These are phyloP conservation scores for Drosophila tropicalis DNA, from an alignment of 1,140 invertebrate species.

Conservation along the genomic window DNA sequence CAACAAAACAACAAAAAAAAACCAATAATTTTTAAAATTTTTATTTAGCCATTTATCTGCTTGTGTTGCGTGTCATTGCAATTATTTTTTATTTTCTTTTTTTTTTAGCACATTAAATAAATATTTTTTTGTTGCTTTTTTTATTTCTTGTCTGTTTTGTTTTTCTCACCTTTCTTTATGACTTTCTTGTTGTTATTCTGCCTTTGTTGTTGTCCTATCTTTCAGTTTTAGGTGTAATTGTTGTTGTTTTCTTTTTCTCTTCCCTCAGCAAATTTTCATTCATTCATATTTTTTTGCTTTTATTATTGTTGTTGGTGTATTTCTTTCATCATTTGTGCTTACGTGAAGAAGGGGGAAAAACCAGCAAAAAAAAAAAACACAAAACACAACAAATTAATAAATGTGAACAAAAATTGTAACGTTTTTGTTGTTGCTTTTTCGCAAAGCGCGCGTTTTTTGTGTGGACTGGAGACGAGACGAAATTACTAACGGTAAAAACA, in stretches of 20 bases:
- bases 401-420: constrained; percentile 3
- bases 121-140: constrained; percentile 51
- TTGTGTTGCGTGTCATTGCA: constrained; percentile 4
- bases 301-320: constrained; percentile 28
- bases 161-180: constrained; percentile 22
- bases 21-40: constrained; percentile 32
- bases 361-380: constrained; percentile 30
- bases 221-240: constrained; percentile 21
- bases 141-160: constrained; percentile 19
- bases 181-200: constrained; percentile 16
- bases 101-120: constrained; percentile 71
- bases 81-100: constrained; percentile 44
- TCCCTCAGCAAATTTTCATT: constrained; percentile 40
- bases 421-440: constrained; percentile 8
- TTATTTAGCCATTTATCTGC: constrained; percentile 11
- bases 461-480: constrained; percentile 1
- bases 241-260: constrained; percentile 32
- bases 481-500: constrained; percentile 46
- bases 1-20: constrained; percentile 35
- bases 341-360: constrained; percentile 13
- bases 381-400: constrained; percentile 23
- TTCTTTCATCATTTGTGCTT: constrained; percentile 12
- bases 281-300: constrained; percentile 42
- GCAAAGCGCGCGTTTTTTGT: constrained; percentile 57
- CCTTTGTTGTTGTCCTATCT: constrained; percentile 25